Base-by-base conservation (phyloP, 2,797 vertebrate genomes). In the Thalassophryne amazonica region DNA sequence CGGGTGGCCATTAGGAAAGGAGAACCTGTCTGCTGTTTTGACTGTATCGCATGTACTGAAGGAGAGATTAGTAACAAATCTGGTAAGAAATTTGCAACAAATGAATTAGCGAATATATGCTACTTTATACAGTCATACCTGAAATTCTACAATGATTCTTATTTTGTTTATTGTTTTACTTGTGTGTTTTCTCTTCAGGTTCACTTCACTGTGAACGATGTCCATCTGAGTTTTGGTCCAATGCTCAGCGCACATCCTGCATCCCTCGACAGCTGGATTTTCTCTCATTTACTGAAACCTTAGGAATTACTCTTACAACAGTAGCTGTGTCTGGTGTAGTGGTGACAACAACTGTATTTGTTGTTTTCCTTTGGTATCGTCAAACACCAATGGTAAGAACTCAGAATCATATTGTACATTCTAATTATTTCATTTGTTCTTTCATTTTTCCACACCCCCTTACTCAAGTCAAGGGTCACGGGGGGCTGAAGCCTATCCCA, bases 1-100 rank as follows among this genome's bases (percentile, higher is more conserved):
- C 65, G 87, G 3, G 79, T 77, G 69, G 83, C 81, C 14, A 46
- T 19, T 25, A 72, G 27, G 47, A 86, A 86, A 33, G 86, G 86
- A 8, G 57, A 87, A 18, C 83, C 89, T 1, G 18, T 83, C 18
- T 92, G 90, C 68, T 93, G 91, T 57, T 91, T 91, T 56, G 87
- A 92, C 48, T 91, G 91, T 31, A 54, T 88, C 2, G 48, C 33
- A 2, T 93, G 90, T 57, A 78, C 83, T 23, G 73, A 80, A 1
- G 90, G 92, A 14, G 86, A 89, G 23, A 81, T 92, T 2, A 90
- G 81, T 48, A 92, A 90, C 54, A 42, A 13, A 51, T 85, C 84
- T 41, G 87, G 91, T 91, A n/a, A 71, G 17, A 2, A 36, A 7
- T 38, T 13, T 14, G 20, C 2, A 23, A 0, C 3, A 13, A 5